Percentiles rank a stretch among this genome's conserved stretches.
phyloP scores from a whole-genome alignment of 2,113 vertebrate species.

The Indicator indicator region DNA sequence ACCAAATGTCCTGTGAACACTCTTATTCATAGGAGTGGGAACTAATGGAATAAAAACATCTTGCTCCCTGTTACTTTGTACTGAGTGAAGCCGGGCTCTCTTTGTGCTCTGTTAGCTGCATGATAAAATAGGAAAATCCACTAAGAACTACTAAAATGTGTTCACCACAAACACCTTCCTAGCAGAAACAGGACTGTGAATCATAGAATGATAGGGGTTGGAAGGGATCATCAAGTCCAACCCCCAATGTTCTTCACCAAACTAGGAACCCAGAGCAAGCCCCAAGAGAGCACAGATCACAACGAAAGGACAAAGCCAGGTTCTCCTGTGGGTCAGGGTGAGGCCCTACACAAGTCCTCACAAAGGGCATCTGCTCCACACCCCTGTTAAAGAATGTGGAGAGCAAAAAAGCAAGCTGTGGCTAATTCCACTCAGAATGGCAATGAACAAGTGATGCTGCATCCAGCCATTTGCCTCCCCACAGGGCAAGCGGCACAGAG shows the following conservation, averaged over 20 bases:
- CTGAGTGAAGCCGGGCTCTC: background rate
- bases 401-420: background rate
- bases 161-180: background rate
- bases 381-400: background rate
- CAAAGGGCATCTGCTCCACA: background rate
- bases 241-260: background rate
- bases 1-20: background rate
- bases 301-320: fast-evolving
- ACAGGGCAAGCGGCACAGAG: background rate
- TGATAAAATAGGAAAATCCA: background rate
- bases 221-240: no score
- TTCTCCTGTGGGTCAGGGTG: background rate
- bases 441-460: background rate
- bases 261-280: background rate
- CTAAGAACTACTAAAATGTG: background rate
- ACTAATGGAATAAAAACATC: background rate
- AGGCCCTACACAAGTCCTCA: background rate
- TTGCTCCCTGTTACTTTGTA: background rate
- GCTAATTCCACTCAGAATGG: background rate
- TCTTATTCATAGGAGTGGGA: background rate
- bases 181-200: background rate
- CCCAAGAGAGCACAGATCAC: fast-evolving
- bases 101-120: background rate
- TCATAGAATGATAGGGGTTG: no score
- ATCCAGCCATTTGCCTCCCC: background rate